Percentiles rank a stretch among this genome's conserved stretches.
Evolutionary conservation across 2,113 vertebrate genomes (phyloP).

Genomic region (Anolis carolinensis): DNA sequence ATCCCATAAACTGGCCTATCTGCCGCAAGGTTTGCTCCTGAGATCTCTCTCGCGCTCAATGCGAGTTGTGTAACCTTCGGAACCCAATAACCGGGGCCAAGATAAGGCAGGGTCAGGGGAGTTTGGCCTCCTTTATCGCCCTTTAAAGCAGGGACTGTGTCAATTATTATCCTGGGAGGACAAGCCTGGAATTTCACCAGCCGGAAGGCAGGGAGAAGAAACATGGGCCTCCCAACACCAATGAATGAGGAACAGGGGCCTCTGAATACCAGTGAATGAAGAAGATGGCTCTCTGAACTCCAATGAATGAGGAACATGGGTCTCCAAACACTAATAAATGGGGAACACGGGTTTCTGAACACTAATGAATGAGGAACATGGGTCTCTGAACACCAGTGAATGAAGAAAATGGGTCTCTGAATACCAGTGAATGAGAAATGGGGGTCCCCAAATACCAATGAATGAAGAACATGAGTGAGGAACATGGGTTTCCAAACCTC

Average conservation of each 20-base stretch:
- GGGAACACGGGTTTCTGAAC: too few relatives aligned
- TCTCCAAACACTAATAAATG: too few relatives aligned
- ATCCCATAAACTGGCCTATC: slow-evolving; percentile 8
- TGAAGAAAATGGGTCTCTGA: too few relatives aligned
- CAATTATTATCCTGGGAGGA: not conserved
- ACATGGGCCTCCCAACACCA: not conserved
- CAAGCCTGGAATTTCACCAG: not conserved
- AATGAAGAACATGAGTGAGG: too few relatives aligned
- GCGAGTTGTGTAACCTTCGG: slow-evolving; percentile 39
- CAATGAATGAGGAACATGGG: too few relatives aligned
- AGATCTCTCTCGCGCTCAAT: slow-evolving; percentile 30
- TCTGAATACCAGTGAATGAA: not conserved
- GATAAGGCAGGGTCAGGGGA: slow-evolving; percentile 54
- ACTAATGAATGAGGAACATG: too few relatives aligned
- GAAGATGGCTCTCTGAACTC: too few relatives aligned
- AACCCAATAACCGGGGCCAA: not conserved
- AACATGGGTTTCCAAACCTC: too few relatives aligned
- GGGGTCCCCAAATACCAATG: too few relatives aligned
- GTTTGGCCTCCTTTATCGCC: slow-evolving; percentile 41
- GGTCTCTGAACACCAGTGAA: too few relatives aligned
- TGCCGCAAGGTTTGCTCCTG: slow-evolving; percentile 14
- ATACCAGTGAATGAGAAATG: too few relatives aligned
- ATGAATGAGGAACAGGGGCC: not conserved
- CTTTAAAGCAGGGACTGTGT: not conserved
- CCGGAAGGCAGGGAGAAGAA: not conserved